A percentile compares a stretch with the other conserved stretches of the same genome.
These are phyloP conservation scores for Phocoena phocoena DNA, from an alignment of 2,113 vertebrate genomes.

Conservation along the genomic window DNA sequence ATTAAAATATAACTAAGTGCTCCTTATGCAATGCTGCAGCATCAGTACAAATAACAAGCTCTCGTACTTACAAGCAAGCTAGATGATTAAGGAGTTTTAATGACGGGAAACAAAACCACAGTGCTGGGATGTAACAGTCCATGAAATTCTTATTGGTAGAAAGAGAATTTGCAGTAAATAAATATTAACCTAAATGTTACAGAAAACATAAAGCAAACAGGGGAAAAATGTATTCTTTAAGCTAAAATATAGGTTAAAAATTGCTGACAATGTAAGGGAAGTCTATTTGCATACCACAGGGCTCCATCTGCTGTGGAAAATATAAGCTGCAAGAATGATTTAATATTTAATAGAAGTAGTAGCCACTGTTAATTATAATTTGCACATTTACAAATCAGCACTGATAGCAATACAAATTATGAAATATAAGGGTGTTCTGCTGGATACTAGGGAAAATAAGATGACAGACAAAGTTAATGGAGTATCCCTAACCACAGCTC, in stretches of 20 bases:
- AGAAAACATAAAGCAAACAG: slow-evolving; percentile 87
- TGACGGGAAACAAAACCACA: slow-evolving; percentile 91
- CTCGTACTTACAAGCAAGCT: slow-evolving; percentile 85
- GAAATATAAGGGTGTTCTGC: slow-evolving; percentile 98
- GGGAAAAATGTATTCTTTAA: slow-evolving; percentile 83
- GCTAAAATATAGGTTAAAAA: slow-evolving; percentile 88
- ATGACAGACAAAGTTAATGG: slow-evolving; percentile 99
- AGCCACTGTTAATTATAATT: slow-evolving; percentile 98
- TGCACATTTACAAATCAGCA: slow-evolving; percentile 99
- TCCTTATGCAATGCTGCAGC: slow-evolving; percentile 84
- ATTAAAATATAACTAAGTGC: slow-evolving; percentile 84
- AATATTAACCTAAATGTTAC: slow-evolving; percentile 91
- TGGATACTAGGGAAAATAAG: slow-evolving; percentile 93
- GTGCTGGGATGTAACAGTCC: slow-evolving; percentile 86
- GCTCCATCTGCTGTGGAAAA: slow-evolving; percentile 95
- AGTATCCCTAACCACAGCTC: slow-evolving; percentile 97
- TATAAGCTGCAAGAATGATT: slow-evolving; percentile 95
- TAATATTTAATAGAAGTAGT: slow-evolving; percentile 99
- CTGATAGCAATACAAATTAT: slow-evolving; percentile 99
- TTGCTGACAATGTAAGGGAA: slow-evolving; percentile 91
- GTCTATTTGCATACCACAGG: slow-evolving; percentile 95
- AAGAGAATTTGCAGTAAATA: slow-evolving; percentile 90
- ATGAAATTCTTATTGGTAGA: slow-evolving; percentile 89
- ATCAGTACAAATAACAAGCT: slow-evolving; percentile 87
- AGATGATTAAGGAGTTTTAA: slow-evolving; percentile 92